These are phyloP conservation scores for Drosophila diplacantha DNA, from an alignment of 2,888 invertebrate species.

Conservation along the genomic window DNA sequence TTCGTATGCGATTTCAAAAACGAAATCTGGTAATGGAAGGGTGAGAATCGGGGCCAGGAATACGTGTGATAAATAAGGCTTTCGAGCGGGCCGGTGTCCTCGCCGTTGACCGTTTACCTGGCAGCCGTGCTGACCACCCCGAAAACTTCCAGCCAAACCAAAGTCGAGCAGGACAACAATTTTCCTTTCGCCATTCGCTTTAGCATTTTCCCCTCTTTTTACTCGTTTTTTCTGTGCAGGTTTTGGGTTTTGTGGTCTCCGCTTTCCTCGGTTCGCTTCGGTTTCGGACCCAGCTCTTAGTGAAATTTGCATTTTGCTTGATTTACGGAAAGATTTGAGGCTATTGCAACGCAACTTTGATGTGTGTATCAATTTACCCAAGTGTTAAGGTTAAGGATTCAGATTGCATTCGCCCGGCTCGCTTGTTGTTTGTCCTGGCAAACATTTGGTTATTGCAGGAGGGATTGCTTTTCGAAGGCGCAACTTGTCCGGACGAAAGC, in stretches of 20 bases:
- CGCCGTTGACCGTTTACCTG: constrained; percentile 49
- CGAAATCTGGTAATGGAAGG: constrained; percentile 49
- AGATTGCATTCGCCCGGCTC: constrained; percentile 47
- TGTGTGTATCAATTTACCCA: constrained; percentile 70
- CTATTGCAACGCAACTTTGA: constrained; percentile 68
- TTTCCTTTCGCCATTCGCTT: constrained; percentile 43
- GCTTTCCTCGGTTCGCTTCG: constrained; percentile 25
- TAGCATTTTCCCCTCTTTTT: constrained; percentile 9
- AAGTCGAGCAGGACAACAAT: constrained; percentile 45
- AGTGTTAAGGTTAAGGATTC: constrained; percentile 50
- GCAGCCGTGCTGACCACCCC: constrained; percentile 33
- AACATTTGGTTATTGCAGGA: constrained; percentile 60
- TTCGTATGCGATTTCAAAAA: constrained; percentile 65
- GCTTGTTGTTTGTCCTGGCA: constrained; percentile 59
- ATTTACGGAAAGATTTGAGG: constrained; percentile 70
- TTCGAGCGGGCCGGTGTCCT: constrained; percentile 39
- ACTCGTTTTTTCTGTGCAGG: constrained; percentile 14
- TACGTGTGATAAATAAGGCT: constrained; percentile 67
- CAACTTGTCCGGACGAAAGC: constrained; percentile 10
- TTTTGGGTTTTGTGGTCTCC: constrained; percentile 41
- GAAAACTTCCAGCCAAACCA: constrained; percentile 26
- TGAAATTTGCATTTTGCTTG: constrained; percentile 69
- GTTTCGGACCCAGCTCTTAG: constrained; percentile 48
- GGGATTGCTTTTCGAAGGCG: constrained; percentile 10
- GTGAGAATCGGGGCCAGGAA: constrained; percentile 18